Evolutionary conservation across 2,797 vertebrate genomes (phyloP), one percentile per base, ranked within the genome.

Genomic region (Macroramphosus scolopax): DNA sequence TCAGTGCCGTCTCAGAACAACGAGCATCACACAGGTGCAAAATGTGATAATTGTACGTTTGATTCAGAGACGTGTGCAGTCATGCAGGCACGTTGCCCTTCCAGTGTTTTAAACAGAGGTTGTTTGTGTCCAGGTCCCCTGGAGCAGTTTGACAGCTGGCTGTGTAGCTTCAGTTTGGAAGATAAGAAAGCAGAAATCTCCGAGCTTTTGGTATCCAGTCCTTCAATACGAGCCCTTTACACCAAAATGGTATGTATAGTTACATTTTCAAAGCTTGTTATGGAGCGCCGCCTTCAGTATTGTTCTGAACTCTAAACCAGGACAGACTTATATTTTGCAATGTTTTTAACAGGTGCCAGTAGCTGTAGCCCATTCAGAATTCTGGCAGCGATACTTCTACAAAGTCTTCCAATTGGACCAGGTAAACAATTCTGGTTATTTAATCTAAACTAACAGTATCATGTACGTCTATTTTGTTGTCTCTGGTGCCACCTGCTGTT

Each of bases 381-480:
- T 98, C 75, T 98, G 96, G 97, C 94, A 97, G 75, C 92, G 96
- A 8, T 99, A 99, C 86, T 99, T 99, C 87, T 98, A 97, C 81
- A 98, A 91, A 89, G 86, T 97, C 62, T 91, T 95, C 83, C 92
- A 96, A 62, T 72, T 98, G 80, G 92, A 96, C 71, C 95, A 98
- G 95, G 97, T 95, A 88, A 64, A 30, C 0, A 12, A 9, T 40
- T 6, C 6, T 8, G 14, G 24, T 32, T 20, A 6, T 10, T 25
- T 1, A 12, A 9, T 10, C n/a, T n/a, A n/a, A n/a, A n/a, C n/a
- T n/a, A n/a, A n/a, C n/a, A n/a, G 4, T 15, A 4, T 32, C 9
- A 15, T 4, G n/a, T n/a, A n/a, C n/a, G n/a, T n/a, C n/a, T n/a
- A n/a, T n/a, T n/a, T n/a, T 2, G 6, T 40, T 28, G 56, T 44